These are phyloP conservation scores for Ophion slaviceki DNA, from an alignment of 2,888 invertebrate genomes.

Conservation along the genomic window DNA sequence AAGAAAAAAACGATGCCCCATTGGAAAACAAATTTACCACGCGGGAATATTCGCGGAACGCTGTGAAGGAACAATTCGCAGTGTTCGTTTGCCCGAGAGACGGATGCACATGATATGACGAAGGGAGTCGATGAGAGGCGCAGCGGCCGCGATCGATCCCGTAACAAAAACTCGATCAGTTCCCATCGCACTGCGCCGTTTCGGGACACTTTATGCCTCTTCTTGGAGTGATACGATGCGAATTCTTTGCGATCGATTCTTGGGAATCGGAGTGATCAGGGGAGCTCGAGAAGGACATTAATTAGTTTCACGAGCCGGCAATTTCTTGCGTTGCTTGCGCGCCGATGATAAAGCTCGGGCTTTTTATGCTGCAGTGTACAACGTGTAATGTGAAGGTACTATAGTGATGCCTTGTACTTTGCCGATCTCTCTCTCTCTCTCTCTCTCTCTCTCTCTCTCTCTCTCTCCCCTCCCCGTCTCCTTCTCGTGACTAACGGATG, in stretches of 20 bases:
- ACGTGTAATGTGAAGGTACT: slow-evolving; percentile 26
- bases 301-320: slow-evolving; percentile 40
- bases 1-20: background rate
- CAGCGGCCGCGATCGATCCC: background rate
- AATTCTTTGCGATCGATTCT: slow-evolving; percentile 53
- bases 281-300: slow-evolving; percentile 34
- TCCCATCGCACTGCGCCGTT: slow-evolving; percentile 18
- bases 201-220: slow-evolving; percentile 36
- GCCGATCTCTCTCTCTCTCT: slow-evolving; percentile 2
- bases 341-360: slow-evolving; percentile 27
- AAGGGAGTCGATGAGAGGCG: background rate
- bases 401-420: slow-evolving; percentile 4
- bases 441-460: background rate
- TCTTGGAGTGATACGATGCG: slow-evolving; percentile 33
- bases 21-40: background rate
- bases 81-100: background rate
- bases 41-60: background rate
- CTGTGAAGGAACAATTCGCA: background rate
- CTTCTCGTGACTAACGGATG: slow-evolving; percentile 48
- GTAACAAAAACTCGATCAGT: slow-evolving; percentile 28
- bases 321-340: slow-evolving; percentile 27
- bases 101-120: background rate
- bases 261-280: slow-evolving; percentile 32
- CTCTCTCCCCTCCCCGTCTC: background rate
- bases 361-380: slow-evolving; percentile 13